Percentiles rank a stretch among this genome's conserved stretches.
Conservation (phyloP, 2,888 invertebrate genomes). For the Mesorhabditis sp. region DNA sequence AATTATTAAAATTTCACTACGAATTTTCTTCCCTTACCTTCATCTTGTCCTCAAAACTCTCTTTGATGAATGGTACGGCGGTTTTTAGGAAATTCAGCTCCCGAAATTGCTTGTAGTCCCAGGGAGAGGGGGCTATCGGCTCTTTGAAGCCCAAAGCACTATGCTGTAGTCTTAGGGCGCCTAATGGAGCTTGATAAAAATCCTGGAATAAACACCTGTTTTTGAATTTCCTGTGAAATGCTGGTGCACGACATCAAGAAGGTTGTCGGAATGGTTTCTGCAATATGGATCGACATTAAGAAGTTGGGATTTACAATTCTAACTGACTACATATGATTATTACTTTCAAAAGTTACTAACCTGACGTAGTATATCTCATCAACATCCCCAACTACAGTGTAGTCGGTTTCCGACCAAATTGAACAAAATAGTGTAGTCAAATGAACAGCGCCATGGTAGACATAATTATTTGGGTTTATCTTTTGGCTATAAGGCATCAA, state of each 20-base stretch:
- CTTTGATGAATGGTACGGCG: neutral
- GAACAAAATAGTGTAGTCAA: neutral
- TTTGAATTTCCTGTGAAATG: neutral
- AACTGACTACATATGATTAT: neutral
- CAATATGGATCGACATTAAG: neutral
- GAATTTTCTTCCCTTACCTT: neutral
- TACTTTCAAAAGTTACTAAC: neutral
- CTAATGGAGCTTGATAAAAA: neutral
- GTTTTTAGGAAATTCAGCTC: neutral
- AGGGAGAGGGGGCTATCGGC: neutral
- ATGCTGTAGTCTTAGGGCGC: neutral
- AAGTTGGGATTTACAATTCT: too few species aligned
- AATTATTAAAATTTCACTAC: neutral
- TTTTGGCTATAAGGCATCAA: neutral
- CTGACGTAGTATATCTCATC: neutral
- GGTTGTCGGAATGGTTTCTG: neutral
- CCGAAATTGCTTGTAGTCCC: slow-evolving; percentile 1
- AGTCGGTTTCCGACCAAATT: neutral
- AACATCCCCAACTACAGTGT: neutral
- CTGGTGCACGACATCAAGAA: neutral
- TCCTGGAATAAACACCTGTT: neutral
- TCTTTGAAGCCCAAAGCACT: neutral
- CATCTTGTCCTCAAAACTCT: neutral
- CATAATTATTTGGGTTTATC: neutral
- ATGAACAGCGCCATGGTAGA: neutral